These are phyloP conservation scores for Ceramica pisi DNA, from an alignment of 2,888 invertebrate species.

Conservation along the genomic window DNA sequence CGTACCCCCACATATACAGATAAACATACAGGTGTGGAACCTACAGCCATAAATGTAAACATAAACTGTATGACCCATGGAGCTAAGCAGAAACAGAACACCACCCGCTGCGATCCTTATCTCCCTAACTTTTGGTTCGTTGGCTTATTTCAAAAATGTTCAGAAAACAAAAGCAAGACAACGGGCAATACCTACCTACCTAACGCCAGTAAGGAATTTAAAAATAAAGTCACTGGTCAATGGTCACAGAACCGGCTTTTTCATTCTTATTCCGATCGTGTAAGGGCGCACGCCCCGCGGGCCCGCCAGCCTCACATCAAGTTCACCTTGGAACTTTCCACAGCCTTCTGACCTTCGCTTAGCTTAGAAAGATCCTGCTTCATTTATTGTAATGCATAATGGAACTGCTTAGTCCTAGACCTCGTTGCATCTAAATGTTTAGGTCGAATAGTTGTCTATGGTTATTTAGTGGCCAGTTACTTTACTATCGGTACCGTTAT, in stretches of 20 bases:
- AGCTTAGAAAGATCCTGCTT: conserved; percentile 59
- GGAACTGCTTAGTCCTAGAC: conserved; percentile 47
- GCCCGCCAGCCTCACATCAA: conserved; percentile 17
- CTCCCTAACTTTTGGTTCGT: no score
- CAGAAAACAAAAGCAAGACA: no score
- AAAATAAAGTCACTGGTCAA: conserved; percentile 41
- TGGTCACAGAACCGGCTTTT: conserved; percentile 59
- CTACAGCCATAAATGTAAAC: no score
- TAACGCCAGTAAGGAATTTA: conserved; percentile 30
- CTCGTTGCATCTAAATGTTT: conserved; percentile 54
- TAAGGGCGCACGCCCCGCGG: conserved; percentile 58
- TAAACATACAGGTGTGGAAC: no score
- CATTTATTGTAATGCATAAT: conserved; percentile 40
- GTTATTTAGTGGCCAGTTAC: conserved; percentile 17
- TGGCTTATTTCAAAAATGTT: no score
- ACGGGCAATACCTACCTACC: neutral
- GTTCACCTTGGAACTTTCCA: conserved; percentile 63
- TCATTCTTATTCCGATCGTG: conserved; percentile 36
- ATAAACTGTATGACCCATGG: no score
- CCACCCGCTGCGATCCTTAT: no score
- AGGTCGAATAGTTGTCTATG: conserved; percentile 47
- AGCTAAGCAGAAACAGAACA: no score
- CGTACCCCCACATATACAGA: no score
- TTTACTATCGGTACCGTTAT: conserved; percentile 12
- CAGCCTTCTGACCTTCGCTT: conserved; percentile 49